Conservation (phyloP, 2,888 invertebrate genomes). For the Nesidiocoris tenuis region DNA sequence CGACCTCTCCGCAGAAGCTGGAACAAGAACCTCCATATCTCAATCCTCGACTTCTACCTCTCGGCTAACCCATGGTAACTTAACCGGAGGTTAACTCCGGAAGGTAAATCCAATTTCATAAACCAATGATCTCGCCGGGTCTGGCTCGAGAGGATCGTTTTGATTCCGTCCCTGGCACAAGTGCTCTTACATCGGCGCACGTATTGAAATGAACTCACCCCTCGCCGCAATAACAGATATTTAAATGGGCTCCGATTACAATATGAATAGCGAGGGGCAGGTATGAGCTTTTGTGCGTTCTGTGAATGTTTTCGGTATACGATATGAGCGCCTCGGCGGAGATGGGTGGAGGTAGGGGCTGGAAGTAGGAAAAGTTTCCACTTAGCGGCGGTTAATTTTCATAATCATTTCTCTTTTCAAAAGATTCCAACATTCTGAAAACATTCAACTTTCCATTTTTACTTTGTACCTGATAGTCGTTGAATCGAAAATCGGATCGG, state of each 20-base stretch:
- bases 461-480: no score
- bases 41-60: background rate
- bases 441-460: no score
- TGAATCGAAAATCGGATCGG: no score
- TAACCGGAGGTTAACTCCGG: background rate
- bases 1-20: background rate
- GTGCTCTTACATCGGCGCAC: background rate
- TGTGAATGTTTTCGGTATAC: no score
- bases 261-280: background rate
- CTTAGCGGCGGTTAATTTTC: no score
- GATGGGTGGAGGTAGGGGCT: no score
- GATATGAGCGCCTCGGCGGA: no score
- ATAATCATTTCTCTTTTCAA: no score
- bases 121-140: background rate
- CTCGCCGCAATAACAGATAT: background rate
- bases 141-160: background rate
- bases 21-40: background rate
- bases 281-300: no score
- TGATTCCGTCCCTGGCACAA: background rate
- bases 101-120: background rate
- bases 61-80: background rate
- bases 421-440: no score
- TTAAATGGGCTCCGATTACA: background rate
- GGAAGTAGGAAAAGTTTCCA: no score
- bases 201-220: background rate